These are phyloP conservation scores for Mercenaria mercenaria DNA, from an alignment of 1,140 invertebrate genomes.

Conservation along the genomic window DNA sequence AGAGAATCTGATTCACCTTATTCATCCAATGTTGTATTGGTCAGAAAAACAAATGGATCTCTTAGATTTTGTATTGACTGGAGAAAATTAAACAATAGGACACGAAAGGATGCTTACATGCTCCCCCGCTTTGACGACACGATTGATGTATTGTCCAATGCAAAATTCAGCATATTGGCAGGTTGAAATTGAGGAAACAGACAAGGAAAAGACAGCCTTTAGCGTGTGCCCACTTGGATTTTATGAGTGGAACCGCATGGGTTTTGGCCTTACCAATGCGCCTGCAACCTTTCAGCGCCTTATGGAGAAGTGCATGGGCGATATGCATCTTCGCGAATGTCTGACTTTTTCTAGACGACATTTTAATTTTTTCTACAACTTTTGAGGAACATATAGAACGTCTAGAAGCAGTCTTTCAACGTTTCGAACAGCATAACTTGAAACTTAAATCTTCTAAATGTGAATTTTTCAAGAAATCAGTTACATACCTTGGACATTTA, in stretches of 20 bases:
- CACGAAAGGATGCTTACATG: neutral
- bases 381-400: slow-evolving; percentile 13
- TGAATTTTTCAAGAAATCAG: neutral
- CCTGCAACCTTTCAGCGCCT: neutral
- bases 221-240: neutral
- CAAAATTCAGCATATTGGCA: slow-evolving; percentile 2
- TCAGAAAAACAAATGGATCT: neutral
- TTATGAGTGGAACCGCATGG: neutral
- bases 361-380: neutral
- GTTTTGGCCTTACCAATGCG: neutral
- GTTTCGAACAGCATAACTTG: neutral
- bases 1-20: neutral
- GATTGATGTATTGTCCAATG: neutral
- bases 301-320: neutral
- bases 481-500: neutral
- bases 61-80: slow-evolving; percentile 11
- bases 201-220: neutral
- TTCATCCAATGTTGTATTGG: neutral
- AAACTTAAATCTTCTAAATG: neutral
- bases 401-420: neutral
- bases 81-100: neutral
- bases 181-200: neutral
- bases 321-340: neutral
- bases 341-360: slow-evolving; percentile 23
- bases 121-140: neutral